Evolutionary conservation across 2,888 invertebrate species (phyloP), one percentile per base, ranked within the genome.

Genomic region (Rhaphigaster nebulosa): DNA sequence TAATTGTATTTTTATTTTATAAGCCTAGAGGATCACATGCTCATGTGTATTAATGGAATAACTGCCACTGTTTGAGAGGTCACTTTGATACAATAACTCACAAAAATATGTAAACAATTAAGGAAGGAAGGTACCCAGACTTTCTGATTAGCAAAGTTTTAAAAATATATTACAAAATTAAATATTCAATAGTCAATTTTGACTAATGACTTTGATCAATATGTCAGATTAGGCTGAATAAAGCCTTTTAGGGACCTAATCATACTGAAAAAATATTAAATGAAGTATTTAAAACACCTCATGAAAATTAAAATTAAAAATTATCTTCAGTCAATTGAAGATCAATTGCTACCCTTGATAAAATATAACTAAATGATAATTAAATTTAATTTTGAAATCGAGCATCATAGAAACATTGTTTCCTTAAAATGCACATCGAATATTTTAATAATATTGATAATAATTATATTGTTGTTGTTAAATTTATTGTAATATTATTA

Each of bases 391-490:
- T n/a, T 60, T 60, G 8, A 13, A 52, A 52, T 12, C 15, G 50
- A 15, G 12, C 23, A 54, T 23, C 54, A 23, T 54, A 20, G n/a
- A n/a, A 60, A 60, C 8, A 8, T n/a, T 60, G 60, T n/a, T 60
- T 60, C 60, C 26, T n/a, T 60, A 60, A 60, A 8, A 26, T 60
- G n/a, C 8, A 60, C n/a, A 60, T n/a, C 26, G n/a, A 65, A 65
- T 65, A n/a, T 65, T 65, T 65, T 65, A 60, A n/a, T 60, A 60
- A 54, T 60, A 26, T n/a, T 26, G n/a, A 60, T n/a, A 60, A 65
- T 65, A 29, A 29, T 2, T 65, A 29, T 15, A 29, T 29, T 65
- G 13, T 65, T 65, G 18, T 12, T 60, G n/a, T 60, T 60, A n/a
- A 60, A 60, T n/a, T 26, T n/a, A 60, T 60, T 60, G 29, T 5